phyloP scores from a whole-genome alignment of 1,140 invertebrate species.

The Laupala kohalensis region DNA sequence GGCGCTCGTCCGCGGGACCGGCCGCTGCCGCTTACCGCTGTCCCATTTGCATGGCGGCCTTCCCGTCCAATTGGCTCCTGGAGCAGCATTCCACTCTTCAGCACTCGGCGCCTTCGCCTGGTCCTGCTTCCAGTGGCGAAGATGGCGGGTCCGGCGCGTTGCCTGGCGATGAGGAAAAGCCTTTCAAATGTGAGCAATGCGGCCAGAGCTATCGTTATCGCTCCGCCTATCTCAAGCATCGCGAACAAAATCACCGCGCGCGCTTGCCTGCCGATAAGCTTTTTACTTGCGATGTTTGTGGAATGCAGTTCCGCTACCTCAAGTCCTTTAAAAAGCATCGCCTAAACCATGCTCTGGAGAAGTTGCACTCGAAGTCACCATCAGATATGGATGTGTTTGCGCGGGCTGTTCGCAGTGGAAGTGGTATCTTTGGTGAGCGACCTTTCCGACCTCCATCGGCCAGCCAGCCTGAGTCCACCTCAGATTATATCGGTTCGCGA shows the following conservation, averaged over 20 bases:
- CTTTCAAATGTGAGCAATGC: constrained; percentile 82
- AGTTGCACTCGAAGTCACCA: constrained; percentile 39
- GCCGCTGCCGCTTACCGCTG: constrained; percentile 40
- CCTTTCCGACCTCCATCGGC: neutral
- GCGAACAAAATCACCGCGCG: constrained; percentile 76
- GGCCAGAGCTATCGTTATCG: constrained; percentile 79
- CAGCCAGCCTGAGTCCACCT: constrained; percentile 13
- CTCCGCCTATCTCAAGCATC: constrained; percentile 75
- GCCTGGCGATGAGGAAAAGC: constrained; percentile 51
- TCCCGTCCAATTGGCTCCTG: constrained; percentile 66
- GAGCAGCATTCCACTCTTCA: constrained; percentile 67
- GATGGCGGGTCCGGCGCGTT: neutral
- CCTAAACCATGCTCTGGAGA: constrained; percentile 69
- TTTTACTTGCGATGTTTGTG: constrained; percentile 78
- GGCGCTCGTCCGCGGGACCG: constrained; percentile 30
- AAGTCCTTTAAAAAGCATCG: constrained; percentile 83
- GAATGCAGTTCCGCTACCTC: constrained; percentile 76
- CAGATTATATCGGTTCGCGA: constrained; percentile 1
- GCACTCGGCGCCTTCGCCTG: constrained; percentile 38
- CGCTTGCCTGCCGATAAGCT: constrained; percentile 72
- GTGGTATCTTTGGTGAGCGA: neutral
- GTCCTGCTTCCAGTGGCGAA: constrained; percentile 30
- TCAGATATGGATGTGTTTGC: constrained; percentile 9
- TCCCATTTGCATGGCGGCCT: constrained; percentile 64
- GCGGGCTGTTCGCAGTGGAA: constrained; percentile 1